Evolutionary conservation across 2,888 invertebrate species (phyloP).

Genomic region (Ophion ventricosus): DNA sequence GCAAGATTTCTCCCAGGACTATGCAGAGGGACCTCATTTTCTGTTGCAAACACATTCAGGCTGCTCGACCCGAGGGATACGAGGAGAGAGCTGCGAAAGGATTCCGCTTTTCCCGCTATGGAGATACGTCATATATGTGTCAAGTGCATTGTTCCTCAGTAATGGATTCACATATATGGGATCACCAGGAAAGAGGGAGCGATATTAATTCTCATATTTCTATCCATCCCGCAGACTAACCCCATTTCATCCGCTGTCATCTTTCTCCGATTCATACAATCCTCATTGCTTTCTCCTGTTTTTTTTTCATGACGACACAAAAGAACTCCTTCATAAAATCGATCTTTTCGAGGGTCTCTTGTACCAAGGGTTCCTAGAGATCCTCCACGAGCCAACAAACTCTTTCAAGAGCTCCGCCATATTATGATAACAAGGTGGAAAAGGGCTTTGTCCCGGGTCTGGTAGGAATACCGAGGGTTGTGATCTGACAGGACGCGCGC

Average conservation of each 20-base stretch:
- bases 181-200: not conserved
- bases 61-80: conserved; percentile 1
- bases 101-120: not conserved
- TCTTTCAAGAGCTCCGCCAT: conserved; percentile 32
- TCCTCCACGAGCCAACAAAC: conserved; percentile 35
- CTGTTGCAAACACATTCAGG: conserved; percentile 64
- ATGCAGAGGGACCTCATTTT: conserved; percentile 68
- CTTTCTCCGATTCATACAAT: not conserved
- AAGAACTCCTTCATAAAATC: conserved; percentile 27
- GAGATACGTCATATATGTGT: not conserved
- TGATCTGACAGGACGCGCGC: conserved; percentile 36
- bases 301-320: conserved; percentile 4
- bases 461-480: conserved; percentile 17
- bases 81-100: conserved; percentile 10
- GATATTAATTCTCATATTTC: not conserved
- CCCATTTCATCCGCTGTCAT: not conserved
- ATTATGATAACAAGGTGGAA: conserved; percentile 39
- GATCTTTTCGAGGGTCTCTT: conserved; percentile 21
- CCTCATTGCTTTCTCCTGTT: not conserved
- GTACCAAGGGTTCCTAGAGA: conserved; percentile 20
- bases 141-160: conserved; percentile 6
- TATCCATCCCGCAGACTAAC: not conserved
- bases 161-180: conserved; percentile 18
- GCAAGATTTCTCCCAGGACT: conserved; percentile 67
- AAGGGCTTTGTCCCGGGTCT: conserved; percentile 18